Base-by-base conservation (phyloP, 2,888 invertebrate species). In the Pasiphila rectangulata region DNA sequence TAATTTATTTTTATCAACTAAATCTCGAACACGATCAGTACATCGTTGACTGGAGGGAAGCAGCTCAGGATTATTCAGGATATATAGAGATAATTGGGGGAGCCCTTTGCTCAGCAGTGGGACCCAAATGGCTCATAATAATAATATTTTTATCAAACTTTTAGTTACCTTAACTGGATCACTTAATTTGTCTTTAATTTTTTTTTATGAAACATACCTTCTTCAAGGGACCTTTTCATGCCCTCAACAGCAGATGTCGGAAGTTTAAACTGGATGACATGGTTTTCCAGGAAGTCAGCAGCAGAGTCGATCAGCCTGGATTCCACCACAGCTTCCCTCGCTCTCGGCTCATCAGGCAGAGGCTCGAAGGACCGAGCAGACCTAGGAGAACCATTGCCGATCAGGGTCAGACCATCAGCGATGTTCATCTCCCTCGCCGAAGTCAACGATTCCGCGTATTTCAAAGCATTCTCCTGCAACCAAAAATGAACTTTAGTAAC, bases 181-280 rank as follows among this genome's bases (percentile, higher is more conserved):
- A n/a, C n/a, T n/a, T n/a, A n/a, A n/a, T n/a, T n/a, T n/a, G n/a
- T n/a, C n/a, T n/a, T n/a, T n/a, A n/a, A n/a, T n/a, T n/a, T n/a
- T n/a, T 30, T 30, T 30, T 3, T 6, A 3, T 17, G 24, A 35
- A 41, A 51, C 52, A 61, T 90, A 95, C 95, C 95, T 93, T 95
- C 95, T 67, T 94, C 95, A 50, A 94, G 89, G 20, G 95, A 94
- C 52, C 94, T 91, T 74, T 93, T 93, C 88, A 95, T 91, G 71
- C 94, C 94, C 59, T 93, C 91, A 61, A 94, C 90, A 46, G 93
- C 90, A 27, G 92, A 91, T 51, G 92, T 92, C 21, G 95, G 95
- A 30, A 96, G 87, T 72, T 93, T 94, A 73, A 96, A 92, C 78
- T 96, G 95, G 57, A 96, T 90, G 20, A 94, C 94, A 77, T 95